Evolutionary conservation across 1,140 invertebrate genomes (phyloP).

Genomic region (Brachionus paranguensis): DNA sequence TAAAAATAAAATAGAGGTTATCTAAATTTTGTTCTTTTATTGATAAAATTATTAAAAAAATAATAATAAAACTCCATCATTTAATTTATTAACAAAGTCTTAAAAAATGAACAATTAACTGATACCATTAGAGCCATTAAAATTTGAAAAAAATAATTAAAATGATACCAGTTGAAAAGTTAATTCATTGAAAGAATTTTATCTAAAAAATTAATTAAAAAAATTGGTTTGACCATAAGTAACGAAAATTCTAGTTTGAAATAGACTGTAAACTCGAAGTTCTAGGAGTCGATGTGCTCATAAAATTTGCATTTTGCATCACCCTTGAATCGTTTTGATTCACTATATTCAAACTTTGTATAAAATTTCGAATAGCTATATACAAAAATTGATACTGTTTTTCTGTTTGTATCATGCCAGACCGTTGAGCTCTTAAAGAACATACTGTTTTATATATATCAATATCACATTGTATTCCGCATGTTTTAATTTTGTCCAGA

Average conservation of each 20-base stretch:
- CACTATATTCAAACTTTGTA: constrained; percentile 12
- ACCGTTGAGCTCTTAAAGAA: constrained; percentile 37
- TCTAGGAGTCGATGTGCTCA: constrained; percentile 19
- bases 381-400: constrained; percentile 40
- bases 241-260: background rate
- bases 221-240: background rate
- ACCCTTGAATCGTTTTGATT: background rate
- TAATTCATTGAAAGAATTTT: background rate
- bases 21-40: background rate
- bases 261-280: constrained; percentile 31
- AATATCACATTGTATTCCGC: constrained; percentile 39
- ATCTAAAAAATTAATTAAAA: background rate
- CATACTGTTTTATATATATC: constrained; percentile 41
- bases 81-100: background rate
- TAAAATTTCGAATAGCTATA: constrained; percentile 24
- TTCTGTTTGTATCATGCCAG: constrained; percentile 41
- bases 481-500: constrained; percentile 50
- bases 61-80: background rate
- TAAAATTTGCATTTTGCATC: background rate
- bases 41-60: background rate
- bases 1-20: background rate
- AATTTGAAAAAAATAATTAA: background rate
- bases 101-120: background rate
- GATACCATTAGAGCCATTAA: background rate
- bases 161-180: background rate